Conservation (phyloP, 2,113 vertebrate species). For the Vulpes lagopus region DNA sequence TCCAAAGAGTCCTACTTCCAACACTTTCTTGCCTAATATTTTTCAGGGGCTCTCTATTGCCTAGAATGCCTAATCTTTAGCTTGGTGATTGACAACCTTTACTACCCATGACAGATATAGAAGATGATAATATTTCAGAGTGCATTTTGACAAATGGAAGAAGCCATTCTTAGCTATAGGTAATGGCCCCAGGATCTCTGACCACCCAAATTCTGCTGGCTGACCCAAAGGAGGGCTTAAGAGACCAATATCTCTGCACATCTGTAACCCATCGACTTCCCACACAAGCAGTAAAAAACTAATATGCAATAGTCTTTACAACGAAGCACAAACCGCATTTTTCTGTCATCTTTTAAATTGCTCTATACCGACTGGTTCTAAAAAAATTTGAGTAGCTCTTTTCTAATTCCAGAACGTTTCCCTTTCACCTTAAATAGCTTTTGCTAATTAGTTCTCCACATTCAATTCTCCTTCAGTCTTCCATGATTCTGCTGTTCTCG, state of each 20-base stretch:
- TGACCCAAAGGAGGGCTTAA: neutral
- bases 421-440: neutral
- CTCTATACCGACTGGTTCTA: neutral
- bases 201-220: neutral
- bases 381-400: neutral
- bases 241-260: neutral
- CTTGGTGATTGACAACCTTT: neutral
- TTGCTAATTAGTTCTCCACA: neutral
- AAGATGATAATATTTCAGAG: neutral
- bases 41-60: neutral
- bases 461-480: neutral
- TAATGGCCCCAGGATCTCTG: neutral
- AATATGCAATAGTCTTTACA: neutral
- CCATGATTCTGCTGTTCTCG: neutral
- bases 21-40: neutral
- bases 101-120: neutral
- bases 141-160: neutral
- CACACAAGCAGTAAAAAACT: neutral
- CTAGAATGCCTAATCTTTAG: neutral
- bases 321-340: neutral
- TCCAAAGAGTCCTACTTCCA: neutral
- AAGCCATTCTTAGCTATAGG: neutral
- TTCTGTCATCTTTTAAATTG: conserved; percentile 18
- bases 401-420: neutral
- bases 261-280: neutral